Conservation (phyloP, 2,888 invertebrate genomes). For the Papilio elwesi region DNA sequence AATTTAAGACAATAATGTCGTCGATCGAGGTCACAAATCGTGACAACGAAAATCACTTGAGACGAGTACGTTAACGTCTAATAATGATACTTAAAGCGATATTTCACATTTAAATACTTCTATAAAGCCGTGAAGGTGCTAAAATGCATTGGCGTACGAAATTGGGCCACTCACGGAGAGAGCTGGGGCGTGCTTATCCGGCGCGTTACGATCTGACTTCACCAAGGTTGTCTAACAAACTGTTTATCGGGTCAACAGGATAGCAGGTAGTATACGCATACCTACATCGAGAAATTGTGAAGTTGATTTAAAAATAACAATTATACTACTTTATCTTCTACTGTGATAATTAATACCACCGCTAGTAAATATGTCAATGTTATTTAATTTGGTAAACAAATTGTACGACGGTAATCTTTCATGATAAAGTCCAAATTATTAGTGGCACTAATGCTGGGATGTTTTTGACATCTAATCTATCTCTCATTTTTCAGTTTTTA, state of each 20-base stretch:
- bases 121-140: constrained; percentile 25
- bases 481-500: too few relatives aligned
- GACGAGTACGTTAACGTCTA: constrained; percentile 34
- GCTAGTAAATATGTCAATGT: too few relatives aligned
- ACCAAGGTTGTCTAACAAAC: constrained; percentile 37
- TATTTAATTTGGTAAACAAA: too few relatives aligned
- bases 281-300: too few relatives aligned
- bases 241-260: constrained; percentile 9
- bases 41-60: constrained; percentile 10
- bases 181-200: constrained; percentile 46
- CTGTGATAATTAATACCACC: too few relatives aligned
- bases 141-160: constrained; percentile 39
- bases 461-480: too few relatives aligned
- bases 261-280: constrained; percentile 23
- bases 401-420: too few relatives aligned
- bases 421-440: too few relatives aligned
- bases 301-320: too few relatives aligned
- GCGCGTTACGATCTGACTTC: constrained; percentile 41
- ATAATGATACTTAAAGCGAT: constrained; percentile 48
- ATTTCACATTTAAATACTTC: constrained; percentile 29
- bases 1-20: background rate
- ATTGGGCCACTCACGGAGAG: constrained; percentile 42
- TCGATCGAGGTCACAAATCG: constrained; percentile 7
- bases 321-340: too few relatives aligned
- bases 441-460: too few relatives aligned